Evolutionary conservation across 2,888 invertebrate genomes (phyloP).

Genomic region (Noctua pronuba): DNA sequence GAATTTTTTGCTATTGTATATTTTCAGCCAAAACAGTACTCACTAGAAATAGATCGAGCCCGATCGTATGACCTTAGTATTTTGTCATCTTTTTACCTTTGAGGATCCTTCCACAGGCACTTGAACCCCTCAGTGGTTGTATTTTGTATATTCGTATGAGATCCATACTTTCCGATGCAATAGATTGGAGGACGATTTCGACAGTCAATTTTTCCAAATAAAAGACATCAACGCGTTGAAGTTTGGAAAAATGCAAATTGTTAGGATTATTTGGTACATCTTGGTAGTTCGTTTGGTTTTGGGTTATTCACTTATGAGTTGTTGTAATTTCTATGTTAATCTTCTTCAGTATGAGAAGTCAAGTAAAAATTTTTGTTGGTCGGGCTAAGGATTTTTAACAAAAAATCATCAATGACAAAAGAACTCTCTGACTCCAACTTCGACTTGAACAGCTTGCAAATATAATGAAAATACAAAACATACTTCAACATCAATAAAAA

Average conservation of each 20-base stretch:
- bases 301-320: neutral
- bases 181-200: neutral
- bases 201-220: slow-evolving; percentile 38
- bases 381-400: neutral
- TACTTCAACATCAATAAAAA: neutral
- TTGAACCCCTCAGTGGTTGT: neutral
- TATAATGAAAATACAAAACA: neutral
- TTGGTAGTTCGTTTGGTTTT: neutral
- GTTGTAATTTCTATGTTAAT: neutral
- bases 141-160: neutral
- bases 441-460: neutral
- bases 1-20: neutral
- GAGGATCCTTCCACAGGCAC: neutral
- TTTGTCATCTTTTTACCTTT: neutral
- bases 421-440: no score
- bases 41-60: neutral
- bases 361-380: neutral
- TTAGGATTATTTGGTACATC: neutral
- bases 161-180: neutral
- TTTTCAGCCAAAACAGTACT: neutral
- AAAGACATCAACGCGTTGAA: slow-evolving; percentile 74
- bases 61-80: neutral
- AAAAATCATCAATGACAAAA: neutral
- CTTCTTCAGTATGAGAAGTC: neutral
- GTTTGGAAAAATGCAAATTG: neutral